Evolutionary conservation across 2,113 vertebrate species (phyloP).

Genomic region (Xenotilapia caudafasciata): DNA sequence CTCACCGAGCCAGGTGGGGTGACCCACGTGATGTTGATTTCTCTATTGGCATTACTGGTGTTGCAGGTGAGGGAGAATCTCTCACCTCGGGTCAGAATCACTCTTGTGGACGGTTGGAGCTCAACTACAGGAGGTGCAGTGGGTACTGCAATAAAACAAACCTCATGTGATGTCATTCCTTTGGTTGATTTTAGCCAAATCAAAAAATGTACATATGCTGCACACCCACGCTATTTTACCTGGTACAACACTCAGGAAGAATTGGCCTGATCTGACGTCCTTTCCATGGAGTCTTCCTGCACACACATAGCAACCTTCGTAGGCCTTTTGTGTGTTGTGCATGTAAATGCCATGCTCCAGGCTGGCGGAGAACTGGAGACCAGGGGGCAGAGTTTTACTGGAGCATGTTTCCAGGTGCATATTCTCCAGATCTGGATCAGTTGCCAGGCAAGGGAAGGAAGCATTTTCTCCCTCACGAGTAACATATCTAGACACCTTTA

Average conservation of each 20-base stretch:
- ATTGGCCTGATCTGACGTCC: slow-evolving; percentile 41
- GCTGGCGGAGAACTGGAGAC: slow-evolving; percentile 71
- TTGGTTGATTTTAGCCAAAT: background rate
- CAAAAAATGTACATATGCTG: background rate
- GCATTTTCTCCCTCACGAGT: slow-evolving; percentile 73
- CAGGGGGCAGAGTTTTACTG: slow-evolving; percentile 63
- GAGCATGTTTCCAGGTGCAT: slow-evolving; percentile 77
- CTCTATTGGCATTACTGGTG: slow-evolving; percentile 84
- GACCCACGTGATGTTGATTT: slow-evolving; percentile 78
- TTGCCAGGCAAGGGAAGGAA: slow-evolving; percentile 81
- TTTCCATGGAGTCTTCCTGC: slow-evolving; percentile 64
- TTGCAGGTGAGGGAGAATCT: slow-evolving; percentile 79
- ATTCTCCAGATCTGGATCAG: slow-evolving; percentile 78
- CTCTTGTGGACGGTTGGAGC: slow-evolving; percentile 72
- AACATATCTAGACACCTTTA: slow-evolving; percentile 62
- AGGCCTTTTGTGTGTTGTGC: slow-evolving; percentile 70
- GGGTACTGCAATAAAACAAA: slow-evolving; percentile 72
- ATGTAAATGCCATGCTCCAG: slow-evolving; percentile 81
- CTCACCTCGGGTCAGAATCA: slow-evolving; percentile 79
- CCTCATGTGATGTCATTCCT: background rate
- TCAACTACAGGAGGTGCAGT: slow-evolving; percentile 75
- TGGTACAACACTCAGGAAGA: slow-evolving; percentile 59
- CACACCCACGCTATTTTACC: slow-evolving; percentile 38
- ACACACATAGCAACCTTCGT: slow-evolving; percentile 83
- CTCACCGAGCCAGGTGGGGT: slow-evolving; percentile 77